Evolutionary conservation across 2,797 vertebrate species (phyloP).

Genomic region (Geotria australis): DNA sequence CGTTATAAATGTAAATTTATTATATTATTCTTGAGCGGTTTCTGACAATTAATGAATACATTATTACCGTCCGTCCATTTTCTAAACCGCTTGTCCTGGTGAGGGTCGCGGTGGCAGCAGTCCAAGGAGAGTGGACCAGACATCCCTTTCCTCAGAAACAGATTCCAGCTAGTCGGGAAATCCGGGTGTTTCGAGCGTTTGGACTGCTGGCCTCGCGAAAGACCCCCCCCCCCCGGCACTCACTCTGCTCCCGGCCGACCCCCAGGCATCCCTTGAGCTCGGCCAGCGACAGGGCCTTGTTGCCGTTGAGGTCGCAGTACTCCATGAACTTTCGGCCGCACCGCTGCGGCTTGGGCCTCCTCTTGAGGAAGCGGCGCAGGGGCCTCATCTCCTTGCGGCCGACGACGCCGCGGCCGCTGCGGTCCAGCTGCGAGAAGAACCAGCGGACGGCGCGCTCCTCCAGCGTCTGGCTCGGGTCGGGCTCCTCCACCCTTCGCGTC

Average conservation of each 20-base stretch:
- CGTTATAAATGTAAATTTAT: no score
- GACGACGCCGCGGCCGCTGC: slow-evolving; percentile 62
- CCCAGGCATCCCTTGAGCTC: slow-evolving; percentile 92
- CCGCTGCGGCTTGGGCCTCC: slow-evolving; percentile 96
- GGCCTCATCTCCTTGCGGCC: slow-evolving; percentile 88
- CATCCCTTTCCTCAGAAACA: no score
- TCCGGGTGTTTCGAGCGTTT: no score
- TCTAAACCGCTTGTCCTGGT: no score
- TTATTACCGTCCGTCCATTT: no score
- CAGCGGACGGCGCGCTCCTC: slow-evolving; percentile 87
- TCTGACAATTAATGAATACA: no score
- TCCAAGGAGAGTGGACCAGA: no score
- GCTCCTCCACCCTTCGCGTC: slow-evolving; percentile 48
- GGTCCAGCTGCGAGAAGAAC: slow-evolving; percentile 88
- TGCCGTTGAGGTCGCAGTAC: slow-evolving; percentile 94
- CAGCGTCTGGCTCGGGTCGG: slow-evolving; percentile 76
- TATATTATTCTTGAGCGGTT: no score
- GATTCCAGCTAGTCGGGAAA: no score
- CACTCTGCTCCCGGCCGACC: slow-evolving; percentile 62
- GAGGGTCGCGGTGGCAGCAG: no score
- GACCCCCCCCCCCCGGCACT: slow-evolving; percentile 1
- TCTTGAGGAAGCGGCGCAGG: slow-evolving; percentile 84
- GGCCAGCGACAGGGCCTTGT: slow-evolving; percentile 60
- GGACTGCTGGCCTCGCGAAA: no score
- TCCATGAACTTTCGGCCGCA: slow-evolving; percentile 77